A percentile compares a stretch with the other conserved stretches of the same genome.
phyloP scores from a whole-genome alignment of 2,888 invertebrate genomes.

The Acanthopleura granulata region DNA sequence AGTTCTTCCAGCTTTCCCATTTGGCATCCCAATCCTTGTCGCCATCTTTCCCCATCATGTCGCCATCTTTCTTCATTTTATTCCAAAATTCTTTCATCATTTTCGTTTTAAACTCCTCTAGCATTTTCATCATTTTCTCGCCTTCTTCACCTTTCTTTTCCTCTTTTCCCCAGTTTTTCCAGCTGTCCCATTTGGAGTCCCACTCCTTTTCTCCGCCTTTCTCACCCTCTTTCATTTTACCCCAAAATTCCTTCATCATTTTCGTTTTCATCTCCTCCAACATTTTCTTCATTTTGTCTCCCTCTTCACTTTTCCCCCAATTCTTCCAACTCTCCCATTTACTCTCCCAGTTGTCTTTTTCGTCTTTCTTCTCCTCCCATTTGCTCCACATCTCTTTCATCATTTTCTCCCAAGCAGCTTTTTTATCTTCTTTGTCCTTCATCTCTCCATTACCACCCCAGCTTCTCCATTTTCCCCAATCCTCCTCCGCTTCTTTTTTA shows the following conservation, averaged over 20 bases:
- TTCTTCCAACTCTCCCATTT: neutral
- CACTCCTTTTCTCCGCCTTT: neutral
- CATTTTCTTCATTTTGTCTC: neutral
- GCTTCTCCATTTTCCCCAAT: neutral
- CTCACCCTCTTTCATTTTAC: neutral
- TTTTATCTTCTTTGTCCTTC: neutral
- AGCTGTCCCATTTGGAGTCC: neutral
- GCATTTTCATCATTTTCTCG: neutral
- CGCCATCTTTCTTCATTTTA: neutral
- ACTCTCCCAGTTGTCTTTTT: neutral
- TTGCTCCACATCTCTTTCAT: neutral
- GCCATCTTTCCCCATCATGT: neutral
- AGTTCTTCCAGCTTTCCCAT: neutral
- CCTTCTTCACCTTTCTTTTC: neutral
- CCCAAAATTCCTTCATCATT: constrained; percentile 9
- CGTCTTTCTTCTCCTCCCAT: neutral
- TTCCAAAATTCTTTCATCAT: neutral
- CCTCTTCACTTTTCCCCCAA: neutral
- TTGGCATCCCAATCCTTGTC: neutral
- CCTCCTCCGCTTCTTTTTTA: neutral
- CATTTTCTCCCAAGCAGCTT: neutral
- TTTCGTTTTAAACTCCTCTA: neutral
- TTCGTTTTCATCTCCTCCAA: neutral
- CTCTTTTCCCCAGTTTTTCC: neutral
- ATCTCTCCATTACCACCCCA: neutral